Percentiles rank a stretch among this genome's conserved stretches.
Evolutionary conservation across 2,113 vertebrate genomes (phyloP).

Genomic region (Strix aluco): DNA sequence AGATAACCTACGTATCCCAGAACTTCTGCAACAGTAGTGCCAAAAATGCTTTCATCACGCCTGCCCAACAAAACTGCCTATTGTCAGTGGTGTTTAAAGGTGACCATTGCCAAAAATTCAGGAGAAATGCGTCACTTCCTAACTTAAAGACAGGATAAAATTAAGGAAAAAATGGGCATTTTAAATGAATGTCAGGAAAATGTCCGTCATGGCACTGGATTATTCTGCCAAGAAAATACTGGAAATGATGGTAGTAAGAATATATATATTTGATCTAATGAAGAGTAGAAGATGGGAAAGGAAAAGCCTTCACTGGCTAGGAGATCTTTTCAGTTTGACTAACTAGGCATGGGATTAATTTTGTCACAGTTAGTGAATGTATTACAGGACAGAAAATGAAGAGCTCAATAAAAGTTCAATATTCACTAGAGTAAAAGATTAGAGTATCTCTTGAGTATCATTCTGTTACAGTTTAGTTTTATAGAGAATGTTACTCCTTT

Average conservation of each 20-base stretch:
- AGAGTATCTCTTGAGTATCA: neutral
- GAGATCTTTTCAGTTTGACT: neutral
- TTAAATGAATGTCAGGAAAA: neutral
- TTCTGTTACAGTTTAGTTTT: neutral
- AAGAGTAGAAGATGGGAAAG: neutral
- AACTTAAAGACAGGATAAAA: neutral
- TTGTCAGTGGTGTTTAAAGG: neutral
- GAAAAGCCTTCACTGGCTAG: neutral
- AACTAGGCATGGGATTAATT: neutral
- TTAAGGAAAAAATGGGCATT: neutral
- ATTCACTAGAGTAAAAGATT: neutral
- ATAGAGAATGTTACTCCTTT: neutral
- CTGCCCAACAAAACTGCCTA: neutral
- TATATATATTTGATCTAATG: neutral
- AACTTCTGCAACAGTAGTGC: neutral
- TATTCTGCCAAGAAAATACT: neutral
- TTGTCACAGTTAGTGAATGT: neutral
- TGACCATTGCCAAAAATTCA: neutral
- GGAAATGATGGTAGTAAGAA: neutral
- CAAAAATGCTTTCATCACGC: neutral
- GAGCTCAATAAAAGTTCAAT: neutral
- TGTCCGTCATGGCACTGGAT: neutral
- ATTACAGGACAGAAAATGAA: neutral
- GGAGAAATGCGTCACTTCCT: neutral
- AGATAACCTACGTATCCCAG: neutral